Evolutionary conservation across 1,140 invertebrate genomes (phyloP), one percentile per base, ranked within the genome.

Genomic region (Ditylenchus dipsaci): DNA sequence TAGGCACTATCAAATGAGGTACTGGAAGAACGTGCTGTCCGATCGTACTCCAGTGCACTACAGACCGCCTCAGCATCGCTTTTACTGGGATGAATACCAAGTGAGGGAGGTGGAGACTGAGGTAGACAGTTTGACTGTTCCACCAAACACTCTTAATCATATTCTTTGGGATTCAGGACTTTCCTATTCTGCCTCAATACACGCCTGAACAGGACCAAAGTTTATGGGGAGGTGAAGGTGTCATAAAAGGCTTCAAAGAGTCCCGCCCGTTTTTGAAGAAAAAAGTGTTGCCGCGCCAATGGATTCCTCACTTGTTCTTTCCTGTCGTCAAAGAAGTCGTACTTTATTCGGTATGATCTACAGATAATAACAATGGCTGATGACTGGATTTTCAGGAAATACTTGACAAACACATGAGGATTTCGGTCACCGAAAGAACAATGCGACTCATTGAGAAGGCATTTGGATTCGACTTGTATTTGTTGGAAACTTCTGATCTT

Each of bases 191-290:
- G 23, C 89, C 89, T 1, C 75, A 94, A 0, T 90, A 88, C 82
- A 90, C 92, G 1, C 86, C 88, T 63, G 91, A 97, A 86, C 84
- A 89, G 65, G 84, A 97, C 82, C 62, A 89, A 60, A 93, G 93
- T 26, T 86, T 99, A 62, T 97, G 93, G 93, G 95, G 93, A 72
- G 95, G 95, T 8, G 95, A 97, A 86, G 91, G 88, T n/a, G 86
- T 97, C 0, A 85, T 98, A 27, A 89, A 91, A 86, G 94, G 94
- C 42, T 94, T 91, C 78, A 86, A 88, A 21, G 76, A 91, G 90
- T 82, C 88, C 88, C 69, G 75, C 57, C 65, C 81, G 17, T 80
- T 65, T 56, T 69, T 63, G 0, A 76, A 71, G 43, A 82, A 82
- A 59, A 82, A 83, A 68, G 67, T 83, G 63, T 63, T 83, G 21